phyloP scores from a whole-genome alignment of 1,140 invertebrate genomes.

The Leptinotarsa undecemlineata region DNA sequence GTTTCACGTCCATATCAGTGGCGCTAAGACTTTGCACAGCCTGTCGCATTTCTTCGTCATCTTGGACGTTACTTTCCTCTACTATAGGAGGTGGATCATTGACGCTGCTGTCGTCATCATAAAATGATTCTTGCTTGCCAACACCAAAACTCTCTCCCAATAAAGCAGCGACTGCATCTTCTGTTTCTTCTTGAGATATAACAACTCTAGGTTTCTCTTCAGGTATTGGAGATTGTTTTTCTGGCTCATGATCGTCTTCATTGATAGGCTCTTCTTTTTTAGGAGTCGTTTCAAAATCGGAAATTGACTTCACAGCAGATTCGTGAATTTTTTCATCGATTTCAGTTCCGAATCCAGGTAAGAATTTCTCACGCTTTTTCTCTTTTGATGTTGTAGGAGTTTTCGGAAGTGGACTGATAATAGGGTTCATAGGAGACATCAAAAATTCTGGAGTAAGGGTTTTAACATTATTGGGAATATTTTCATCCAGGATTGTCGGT shows the following conservation, averaged over 20 bases:
- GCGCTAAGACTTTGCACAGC: constrained; percentile 75
- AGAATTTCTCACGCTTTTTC: constrained; percentile 63
- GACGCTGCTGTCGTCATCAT: constrained; percentile 50
- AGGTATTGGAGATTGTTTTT: constrained; percentile 49
- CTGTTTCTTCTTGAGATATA: constrained; percentile 90
- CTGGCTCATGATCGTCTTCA: constrained; percentile 51
- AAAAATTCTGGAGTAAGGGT: constrained; percentile 52
- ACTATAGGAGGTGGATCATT: constrained; percentile 56
- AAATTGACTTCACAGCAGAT: constrained; percentile 76
- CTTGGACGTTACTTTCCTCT: constrained; percentile 65
- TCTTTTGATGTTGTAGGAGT: constrained; percentile 54
- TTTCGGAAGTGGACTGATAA: constrained; percentile 64
- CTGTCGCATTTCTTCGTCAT: constrained; percentile 77
- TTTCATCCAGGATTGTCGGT: constrained; percentile 47
- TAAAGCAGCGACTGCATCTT: constrained; percentile 86
- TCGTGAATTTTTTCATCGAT: constrained; percentile 76
- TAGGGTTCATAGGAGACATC: constrained; percentile 52
- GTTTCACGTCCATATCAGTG: constrained; percentile 75
- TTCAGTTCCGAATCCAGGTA: constrained; percentile 70
- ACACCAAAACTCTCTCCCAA: constrained; percentile 76
- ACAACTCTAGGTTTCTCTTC: constrained; percentile 77
- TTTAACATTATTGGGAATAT: constrained; percentile 50
- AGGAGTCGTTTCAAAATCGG: constrained; percentile 58
- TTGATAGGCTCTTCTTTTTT: constrained; percentile 50
- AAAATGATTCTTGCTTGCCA: constrained; percentile 59